Evolutionary conservation across 2,797 vertebrate genomes (phyloP).

Genomic region (Ptychadena robeensis): DNA sequence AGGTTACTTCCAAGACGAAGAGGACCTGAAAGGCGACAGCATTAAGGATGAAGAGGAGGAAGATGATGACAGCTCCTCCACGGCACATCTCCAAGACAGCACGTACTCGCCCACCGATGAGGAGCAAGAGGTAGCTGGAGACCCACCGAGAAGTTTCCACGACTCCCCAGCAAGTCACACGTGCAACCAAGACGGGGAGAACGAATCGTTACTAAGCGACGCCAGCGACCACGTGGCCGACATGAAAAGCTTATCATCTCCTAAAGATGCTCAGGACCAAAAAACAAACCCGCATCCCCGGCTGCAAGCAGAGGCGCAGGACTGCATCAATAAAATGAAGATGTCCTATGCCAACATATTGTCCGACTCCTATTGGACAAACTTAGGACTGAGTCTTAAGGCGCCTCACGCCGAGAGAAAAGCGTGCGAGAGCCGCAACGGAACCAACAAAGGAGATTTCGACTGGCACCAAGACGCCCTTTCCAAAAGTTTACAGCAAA

Average conservation of each 20-base stretch:
- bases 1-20: constrained; percentile 96
- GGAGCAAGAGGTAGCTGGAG: constrained; percentile 86
- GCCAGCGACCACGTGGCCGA: constrained; percentile 91
- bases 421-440: constrained; percentile 91
- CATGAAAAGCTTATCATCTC: constrained; percentile 83
- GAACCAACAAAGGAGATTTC: constrained; percentile 88
- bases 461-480: constrained; percentile 98
- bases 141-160: constrained; percentile 92
- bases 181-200: constrained; percentile 92
- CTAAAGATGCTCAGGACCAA: constrained; percentile 82
- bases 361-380: constrained; percentile 97
- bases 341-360: constrained; percentile 97
- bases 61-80: constrained; percentile 83
- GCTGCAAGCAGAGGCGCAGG: constrained; percentile 83
- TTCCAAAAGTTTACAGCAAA: constrained; percentile 95
- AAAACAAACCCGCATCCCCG: constrained; percentile 75
- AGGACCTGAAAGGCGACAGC: constrained; percentile 81
- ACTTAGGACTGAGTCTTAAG: constrained; percentile 92
- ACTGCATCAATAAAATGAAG: constrained; percentile 97
- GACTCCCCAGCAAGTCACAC: constrained; percentile 92
- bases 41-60: constrained; percentile 88
- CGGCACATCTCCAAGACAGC: constrained; percentile 85
- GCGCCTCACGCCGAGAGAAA: constrained; percentile 85
- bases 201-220: constrained; percentile 92
- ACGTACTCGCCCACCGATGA: constrained; percentile 88